These are phyloP conservation scores for Enoplosus armatus DNA, from an alignment of 2,797 vertebrate species.

Conservation along the genomic window DNA sequence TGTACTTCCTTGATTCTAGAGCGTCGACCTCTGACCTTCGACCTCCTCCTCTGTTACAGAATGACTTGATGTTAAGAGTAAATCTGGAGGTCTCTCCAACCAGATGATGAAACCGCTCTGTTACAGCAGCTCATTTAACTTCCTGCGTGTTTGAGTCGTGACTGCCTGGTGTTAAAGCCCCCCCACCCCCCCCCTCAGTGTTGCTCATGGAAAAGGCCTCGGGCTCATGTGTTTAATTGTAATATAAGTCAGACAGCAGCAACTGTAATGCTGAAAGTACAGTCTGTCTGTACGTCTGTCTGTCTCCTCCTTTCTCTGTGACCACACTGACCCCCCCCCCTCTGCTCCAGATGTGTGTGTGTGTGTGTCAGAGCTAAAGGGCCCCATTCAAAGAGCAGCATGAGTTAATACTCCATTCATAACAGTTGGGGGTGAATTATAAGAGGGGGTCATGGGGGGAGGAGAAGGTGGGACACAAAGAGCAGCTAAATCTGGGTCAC, in stretches of 20 bases:
- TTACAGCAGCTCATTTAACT: too few species aligned
- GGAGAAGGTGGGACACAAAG: conserved; percentile 26
- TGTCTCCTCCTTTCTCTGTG: too few species aligned
- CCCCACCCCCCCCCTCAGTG: background rate
- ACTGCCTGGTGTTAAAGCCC: conserved; percentile 44
- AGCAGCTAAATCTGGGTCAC: conserved; percentile 59
- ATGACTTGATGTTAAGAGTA: too few species aligned
- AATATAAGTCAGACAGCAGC: conserved; percentile 5
- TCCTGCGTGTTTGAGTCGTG: conserved; percentile 5
- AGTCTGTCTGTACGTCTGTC: too few species aligned
- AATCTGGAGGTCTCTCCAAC: too few species aligned
- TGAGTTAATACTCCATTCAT: conserved; percentile 85
- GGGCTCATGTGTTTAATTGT: conserved; percentile 58
- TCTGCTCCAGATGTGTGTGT: too few species aligned
- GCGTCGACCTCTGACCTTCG: too few species aligned
- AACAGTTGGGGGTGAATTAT: conserved; percentile 79
- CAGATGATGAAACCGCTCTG: background rate
- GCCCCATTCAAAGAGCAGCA: conserved; percentile 77
- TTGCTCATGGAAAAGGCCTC: conserved; percentile 74
- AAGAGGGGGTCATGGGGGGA: conserved; percentile 67
- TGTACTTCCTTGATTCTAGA: too few species aligned
- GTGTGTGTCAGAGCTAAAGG: conserved; percentile 57
- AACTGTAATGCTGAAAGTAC: conserved; percentile 53
- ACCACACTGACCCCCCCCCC: too few species aligned
- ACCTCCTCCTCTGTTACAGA: too few species aligned